Base-by-base conservation (phyloP, 2,888 invertebrate genomes). In the Acheta domesticus region DNA sequence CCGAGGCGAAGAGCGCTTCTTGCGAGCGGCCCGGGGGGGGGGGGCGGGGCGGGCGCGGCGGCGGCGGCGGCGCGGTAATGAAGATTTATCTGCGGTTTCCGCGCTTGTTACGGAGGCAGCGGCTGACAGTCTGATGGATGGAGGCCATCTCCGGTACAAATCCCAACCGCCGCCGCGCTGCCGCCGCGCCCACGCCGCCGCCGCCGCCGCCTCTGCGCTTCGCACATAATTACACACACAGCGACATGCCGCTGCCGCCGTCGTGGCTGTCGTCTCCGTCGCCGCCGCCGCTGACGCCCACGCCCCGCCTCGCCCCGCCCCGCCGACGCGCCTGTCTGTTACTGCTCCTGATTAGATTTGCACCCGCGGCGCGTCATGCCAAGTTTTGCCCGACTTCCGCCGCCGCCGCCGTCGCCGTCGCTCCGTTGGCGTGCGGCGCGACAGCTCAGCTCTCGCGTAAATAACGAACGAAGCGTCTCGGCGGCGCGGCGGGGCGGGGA, bases 61-160 rank as follows among this genome's bases (percentile, higher is more conserved):
- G 12, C n/a, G n/a, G n/a, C 36, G 16, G 36, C 78, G 11, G 36
- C 19, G 36, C 76, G 21, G 36, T 79, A 79, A 79, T 79, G 79
- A 79, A 79, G 80, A 80, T 80, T 80, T 80, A 80, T 80, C 79
- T 80, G 79, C 73, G 80, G 80, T 80, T 80, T 80, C 80, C 79
- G 73, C 79, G 78, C 79, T 79, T 79, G 80, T 80, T 80, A 80
- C 76, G 73, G 36, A 36, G 36, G 16, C 62, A 62, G 62, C n/a
- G 62, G 62, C 62, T 62, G 62, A 62, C 62, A 62, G 62, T 62
- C 62, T 62, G 62, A 62, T 62, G 62, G 62, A 62, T 62, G 62
- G 62, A 62, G 62, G 62, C 62, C 62, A 62, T 62, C 62, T 62
- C 16, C 62, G 16, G 62, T 62, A 62, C 62, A 62, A 62, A 62